Evolutionary conservation across 1,140 invertebrate species (phyloP).

Genomic region (Hormaphis cornu): DNA sequence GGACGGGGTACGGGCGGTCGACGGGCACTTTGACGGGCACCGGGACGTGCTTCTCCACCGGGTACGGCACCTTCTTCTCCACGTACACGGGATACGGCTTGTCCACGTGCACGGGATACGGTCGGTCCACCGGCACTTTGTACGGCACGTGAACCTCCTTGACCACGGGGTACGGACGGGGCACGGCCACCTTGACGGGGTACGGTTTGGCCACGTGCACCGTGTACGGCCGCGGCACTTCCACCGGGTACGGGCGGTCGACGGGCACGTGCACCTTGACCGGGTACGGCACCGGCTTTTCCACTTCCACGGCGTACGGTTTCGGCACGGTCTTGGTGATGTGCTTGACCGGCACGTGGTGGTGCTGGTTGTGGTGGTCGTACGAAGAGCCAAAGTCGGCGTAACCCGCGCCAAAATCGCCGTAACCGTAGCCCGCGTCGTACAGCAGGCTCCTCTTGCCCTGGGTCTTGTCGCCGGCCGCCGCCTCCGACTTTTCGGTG

Average conservation of each 20-base stretch:
- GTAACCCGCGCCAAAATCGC: neutral
- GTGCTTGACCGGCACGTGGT: constrained; percentile 56
- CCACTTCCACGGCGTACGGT: constrained; percentile 57
- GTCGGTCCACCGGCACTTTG: constrained; percentile 55
- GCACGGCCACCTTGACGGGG: constrained; percentile 35
- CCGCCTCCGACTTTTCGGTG: neutral
- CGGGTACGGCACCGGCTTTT: constrained; percentile 61
- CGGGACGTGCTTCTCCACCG: constrained; percentile 63
- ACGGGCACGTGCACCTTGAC: constrained; percentile 55
- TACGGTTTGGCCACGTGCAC: constrained; percentile 37
- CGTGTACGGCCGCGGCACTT: constrained; percentile 36
- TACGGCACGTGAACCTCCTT: constrained; percentile 48
- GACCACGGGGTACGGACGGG: constrained; percentile 31
- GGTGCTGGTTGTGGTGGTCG: neutral
- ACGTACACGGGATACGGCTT: constrained; percentile 51
- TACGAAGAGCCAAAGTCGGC: too few relatives aligned
- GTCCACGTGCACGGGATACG: constrained; percentile 41
- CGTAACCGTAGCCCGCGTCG: neutral
- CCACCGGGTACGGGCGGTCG: constrained; percentile 49
- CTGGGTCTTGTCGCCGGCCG: constrained; percentile 16
- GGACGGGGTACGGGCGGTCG: constrained; percentile 54
- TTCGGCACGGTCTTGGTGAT: constrained; percentile 56
- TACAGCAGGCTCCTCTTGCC: constrained; percentile 22
- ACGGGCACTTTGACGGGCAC: constrained; percentile 57
- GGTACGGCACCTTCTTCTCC: constrained; percentile 45